These are phyloP conservation scores for Apis dorsata DNA, from an alignment of 1,140 invertebrate genomes.

Conservation along the genomic window DNA sequence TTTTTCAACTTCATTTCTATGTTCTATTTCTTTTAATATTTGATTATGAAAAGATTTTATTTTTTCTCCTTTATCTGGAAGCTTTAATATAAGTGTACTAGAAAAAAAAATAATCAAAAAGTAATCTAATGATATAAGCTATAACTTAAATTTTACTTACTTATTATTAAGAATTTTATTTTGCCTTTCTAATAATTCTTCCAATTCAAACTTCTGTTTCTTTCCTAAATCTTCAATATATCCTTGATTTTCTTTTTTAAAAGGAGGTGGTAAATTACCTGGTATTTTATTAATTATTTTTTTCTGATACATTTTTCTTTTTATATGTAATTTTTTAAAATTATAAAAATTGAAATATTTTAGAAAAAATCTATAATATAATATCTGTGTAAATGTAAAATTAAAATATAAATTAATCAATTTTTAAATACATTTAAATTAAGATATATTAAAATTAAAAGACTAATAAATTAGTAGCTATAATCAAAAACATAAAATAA, in stretches of 20 bases:
- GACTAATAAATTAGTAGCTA: background rate
- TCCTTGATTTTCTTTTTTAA: conserved; percentile 74
- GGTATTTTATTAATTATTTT: conserved; percentile 70
- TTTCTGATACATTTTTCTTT: conserved; percentile 14
- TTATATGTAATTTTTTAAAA: background rate
- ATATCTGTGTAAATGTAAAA: too few relatives aligned
- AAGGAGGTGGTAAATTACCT: conserved; percentile 63
- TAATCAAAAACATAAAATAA: background rate
- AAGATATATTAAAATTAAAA: background rate
- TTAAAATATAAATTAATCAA: too few relatives aligned
- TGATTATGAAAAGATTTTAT: conserved; percentile 82
- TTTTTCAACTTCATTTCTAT: conserved; percentile 82
- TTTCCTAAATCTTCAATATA: conserved; percentile 77
- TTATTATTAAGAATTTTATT: conserved; percentile 79
- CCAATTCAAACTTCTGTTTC: conserved; percentile 76
- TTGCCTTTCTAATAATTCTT: conserved; percentile 80
- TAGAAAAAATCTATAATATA: too few relatives aligned
- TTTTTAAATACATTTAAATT: background rate
- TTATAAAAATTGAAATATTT: background rate
- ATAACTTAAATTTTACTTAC: conserved; percentile 69
- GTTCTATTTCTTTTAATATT: conserved; percentile 81
- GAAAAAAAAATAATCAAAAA: conserved; percentile 43
- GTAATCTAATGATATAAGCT: background rate
- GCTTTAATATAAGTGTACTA: conserved; percentile 78
- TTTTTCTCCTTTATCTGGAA: conserved; percentile 86